phyloP scores from a whole-genome alignment of 2,888 invertebrate genomes.

The Dasysyrphus albostriatus region DNA sequence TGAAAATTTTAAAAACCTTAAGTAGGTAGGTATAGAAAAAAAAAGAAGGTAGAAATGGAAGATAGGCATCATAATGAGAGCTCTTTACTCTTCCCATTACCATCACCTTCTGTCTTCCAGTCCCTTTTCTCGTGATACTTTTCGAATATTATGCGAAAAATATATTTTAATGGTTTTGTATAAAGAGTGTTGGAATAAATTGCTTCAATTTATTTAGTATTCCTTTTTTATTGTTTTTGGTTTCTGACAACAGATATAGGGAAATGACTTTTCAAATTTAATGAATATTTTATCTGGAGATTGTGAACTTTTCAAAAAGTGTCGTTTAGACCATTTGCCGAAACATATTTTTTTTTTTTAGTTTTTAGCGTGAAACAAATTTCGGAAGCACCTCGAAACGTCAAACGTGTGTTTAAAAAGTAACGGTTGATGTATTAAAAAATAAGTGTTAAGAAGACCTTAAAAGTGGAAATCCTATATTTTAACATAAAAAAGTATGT shows the following conservation, averaged over 20 bases:
- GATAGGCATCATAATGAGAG: background rate
- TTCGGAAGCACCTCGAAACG: too few species aligned
- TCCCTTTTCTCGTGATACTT: background rate
- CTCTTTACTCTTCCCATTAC: background rate
- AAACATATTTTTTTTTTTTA: too few species aligned
- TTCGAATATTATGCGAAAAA: constrained; percentile 2
- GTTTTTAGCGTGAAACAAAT: too few species aligned
- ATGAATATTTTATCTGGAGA: too few species aligned
- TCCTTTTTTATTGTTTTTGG: background rate
- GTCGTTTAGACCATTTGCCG: too few species aligned
- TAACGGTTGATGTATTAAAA: too few species aligned
- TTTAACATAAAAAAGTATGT: too few species aligned
- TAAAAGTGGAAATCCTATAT: too few species aligned
- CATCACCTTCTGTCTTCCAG: background rate
- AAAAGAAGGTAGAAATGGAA: background rate
- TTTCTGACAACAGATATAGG: background rate
- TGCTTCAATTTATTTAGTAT: constrained; percentile 11
- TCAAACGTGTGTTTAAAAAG: too few species aligned
- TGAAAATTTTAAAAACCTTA: constrained; percentile 10
- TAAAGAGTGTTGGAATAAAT: constrained; percentile 14
- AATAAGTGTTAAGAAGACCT: too few species aligned
- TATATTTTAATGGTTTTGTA: constrained; percentile 2
- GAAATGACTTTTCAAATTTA: background rate
- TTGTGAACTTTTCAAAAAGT: too few species aligned
- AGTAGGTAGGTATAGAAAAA: background rate